Evolutionary conservation across 37 sponge, comb jelly and placozoan genomes (phyloP), one percentile per base, ranked within the genome.

Genomic region (Spongilla lacustris): DNA sequence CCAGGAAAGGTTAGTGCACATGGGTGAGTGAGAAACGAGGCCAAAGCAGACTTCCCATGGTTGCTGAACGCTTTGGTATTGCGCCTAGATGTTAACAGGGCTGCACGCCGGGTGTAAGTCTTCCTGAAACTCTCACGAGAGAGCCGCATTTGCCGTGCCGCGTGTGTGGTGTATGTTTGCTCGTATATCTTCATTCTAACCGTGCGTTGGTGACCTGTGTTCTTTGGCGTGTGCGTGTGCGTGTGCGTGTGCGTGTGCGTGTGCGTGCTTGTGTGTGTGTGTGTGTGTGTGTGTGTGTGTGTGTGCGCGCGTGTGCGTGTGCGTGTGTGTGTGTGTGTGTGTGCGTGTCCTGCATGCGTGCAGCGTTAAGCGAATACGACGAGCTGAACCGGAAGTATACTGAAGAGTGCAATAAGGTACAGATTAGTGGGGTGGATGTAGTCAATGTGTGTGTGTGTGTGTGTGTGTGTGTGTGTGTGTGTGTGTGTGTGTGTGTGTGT

Each of bases 281-380:
- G 26, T 76, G 68, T 86, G 73, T 36, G 70, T 66, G 25, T 86
- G 71, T 14, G 21, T 26, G 72, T 58, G 68, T 78, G 17, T 25
- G 31, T 26, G 34, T 32, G 17, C 36, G 26, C 2, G 58, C 10
- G 14, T 76, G 23, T n/a, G 28, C 13, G 35, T 31, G 26, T 79
- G 81, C 10, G 58, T 82, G 69, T 82, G 28, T 72, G 83, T 71
- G 27, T 82, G 32, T 75, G 31, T 82, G 72, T 27, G 30, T 23
- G 23, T 82, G 71, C 12, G 26, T 82, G 83, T 29, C 25, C n/a
- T 66, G 23, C 28, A 10, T 24, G 19, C 26, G n/a, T 76, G 48
- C 49, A 90, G 91, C 89, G 77, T 24, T 94, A n/a, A 33, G 33
- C 8, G 89, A 91, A 80, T 94, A 85, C 82, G 95, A 93, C 66